Evolutionary conservation across 2,888 invertebrate species (phyloP).

Genomic region (Metalampra italica): DNA sequence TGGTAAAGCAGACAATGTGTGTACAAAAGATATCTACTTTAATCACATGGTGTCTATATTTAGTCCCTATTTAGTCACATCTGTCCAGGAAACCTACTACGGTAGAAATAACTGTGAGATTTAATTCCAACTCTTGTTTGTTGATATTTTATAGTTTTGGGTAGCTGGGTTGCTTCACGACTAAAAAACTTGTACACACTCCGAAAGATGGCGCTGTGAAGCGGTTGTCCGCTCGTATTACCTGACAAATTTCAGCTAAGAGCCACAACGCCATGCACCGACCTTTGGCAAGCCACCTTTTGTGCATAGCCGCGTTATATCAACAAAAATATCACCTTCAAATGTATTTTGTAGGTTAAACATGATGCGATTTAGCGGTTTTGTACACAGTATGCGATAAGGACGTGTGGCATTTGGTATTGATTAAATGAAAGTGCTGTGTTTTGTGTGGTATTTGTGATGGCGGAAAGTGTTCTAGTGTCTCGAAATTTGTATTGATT

Average conservation of each 20-base stretch:
- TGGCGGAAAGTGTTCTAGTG: slow-evolving; percentile 14
- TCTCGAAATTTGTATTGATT: slow-evolving; percentile 15
- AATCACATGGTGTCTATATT: no score
- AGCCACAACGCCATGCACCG: slow-evolving; percentile 21
- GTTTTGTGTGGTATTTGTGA: slow-evolving; percentile 28
- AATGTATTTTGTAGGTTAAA: slow-evolving; percentile 78
- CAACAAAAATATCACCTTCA: slow-evolving; percentile 79
- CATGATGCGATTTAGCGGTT: slow-evolving; percentile 68
- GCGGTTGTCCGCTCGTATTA: slow-evolving; percentile 33
- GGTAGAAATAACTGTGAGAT: no score
- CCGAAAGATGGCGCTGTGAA: slow-evolving; percentile 58
- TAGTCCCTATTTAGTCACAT: no score
- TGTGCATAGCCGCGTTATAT: slow-evolving; percentile 52
- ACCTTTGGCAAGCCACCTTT: slow-evolving; percentile 24
- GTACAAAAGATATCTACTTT: no score
- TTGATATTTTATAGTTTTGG: background rate
- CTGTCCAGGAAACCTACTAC: no score
- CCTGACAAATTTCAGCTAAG: slow-evolving; percentile 47
- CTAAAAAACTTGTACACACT: background rate
- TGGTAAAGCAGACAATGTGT: no score
- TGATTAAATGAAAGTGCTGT: slow-evolving; percentile 32
- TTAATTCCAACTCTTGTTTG: no score
- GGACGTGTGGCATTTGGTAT: slow-evolving; percentile 35
- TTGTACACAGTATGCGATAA: slow-evolving; percentile 59
- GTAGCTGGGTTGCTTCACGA: background rate